Conservation (phyloP, 2,113 vertebrate species). For the Cygnus atratus region DNA sequence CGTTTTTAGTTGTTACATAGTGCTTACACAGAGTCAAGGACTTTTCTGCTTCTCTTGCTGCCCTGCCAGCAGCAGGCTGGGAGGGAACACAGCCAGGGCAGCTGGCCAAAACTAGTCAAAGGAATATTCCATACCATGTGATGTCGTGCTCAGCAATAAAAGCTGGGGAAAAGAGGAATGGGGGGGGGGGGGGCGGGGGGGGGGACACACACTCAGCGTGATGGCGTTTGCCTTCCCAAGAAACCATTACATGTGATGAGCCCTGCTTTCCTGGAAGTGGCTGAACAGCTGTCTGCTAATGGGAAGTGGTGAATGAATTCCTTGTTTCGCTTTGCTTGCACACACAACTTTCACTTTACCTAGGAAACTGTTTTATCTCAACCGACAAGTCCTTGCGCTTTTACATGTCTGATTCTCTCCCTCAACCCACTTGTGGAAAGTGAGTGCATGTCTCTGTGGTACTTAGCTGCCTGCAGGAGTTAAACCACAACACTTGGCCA, state of each 20-base stretch:
- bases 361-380: neutral
- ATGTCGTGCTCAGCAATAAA: neutral
- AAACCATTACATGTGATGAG: neutral
- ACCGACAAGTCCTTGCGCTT: neutral
- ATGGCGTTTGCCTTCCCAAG: too few relatives aligned
- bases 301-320: neutral
- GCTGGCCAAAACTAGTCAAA: too few relatives aligned
- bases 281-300: neutral
- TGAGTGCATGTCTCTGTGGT: neutral
- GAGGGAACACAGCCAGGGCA: too few relatives aligned
- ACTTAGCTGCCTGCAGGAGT: neutral
- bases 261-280: neutral
- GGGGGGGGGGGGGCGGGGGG: too few relatives aligned
- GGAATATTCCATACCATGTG: neutral
- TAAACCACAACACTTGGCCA: neutral
- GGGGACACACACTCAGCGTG: too few relatives aligned
- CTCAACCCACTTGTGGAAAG: neutral
- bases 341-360: neutral
- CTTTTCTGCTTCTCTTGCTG: too few relatives aligned
- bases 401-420: neutral
- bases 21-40: too few relatives aligned
- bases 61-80: too few relatives aligned
- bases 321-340: neutral
- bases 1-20: too few relatives aligned
- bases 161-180: too few relatives aligned